Evolutionary conservation across 92 coral and sea anemone genomes (phyloP).

Genomic region (Phenganax marumi): DNA sequence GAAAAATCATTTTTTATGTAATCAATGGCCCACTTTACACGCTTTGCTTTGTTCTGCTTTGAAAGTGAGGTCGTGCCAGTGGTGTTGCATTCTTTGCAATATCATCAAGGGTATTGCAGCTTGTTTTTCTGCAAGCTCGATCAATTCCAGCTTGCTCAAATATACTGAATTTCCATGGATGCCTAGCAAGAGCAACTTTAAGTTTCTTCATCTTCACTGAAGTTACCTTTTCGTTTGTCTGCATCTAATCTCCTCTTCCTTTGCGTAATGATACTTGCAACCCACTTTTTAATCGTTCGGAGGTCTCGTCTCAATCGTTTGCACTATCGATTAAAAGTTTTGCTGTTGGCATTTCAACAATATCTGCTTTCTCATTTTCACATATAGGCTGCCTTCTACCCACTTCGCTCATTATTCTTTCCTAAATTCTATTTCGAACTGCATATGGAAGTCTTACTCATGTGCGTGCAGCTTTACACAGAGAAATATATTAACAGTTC

Average conservation of each 20-base stretch:
- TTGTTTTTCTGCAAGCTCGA: background rate
- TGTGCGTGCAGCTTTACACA: no score
- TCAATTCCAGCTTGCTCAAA: constrained; percentile 7
- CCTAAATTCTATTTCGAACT: background rate
- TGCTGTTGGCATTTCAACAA: background rate
- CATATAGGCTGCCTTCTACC: constrained; percentile 7
- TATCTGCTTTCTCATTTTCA: constrained; percentile 3
- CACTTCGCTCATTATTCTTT: background rate
- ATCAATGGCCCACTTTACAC: no score
- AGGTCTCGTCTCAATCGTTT: background rate
- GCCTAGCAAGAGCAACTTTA: background rate
- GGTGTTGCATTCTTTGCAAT: no score
- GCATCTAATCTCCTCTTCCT: background rate
- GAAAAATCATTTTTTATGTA: no score
- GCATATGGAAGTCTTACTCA: no score
- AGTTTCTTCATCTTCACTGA: background rate
- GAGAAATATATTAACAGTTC: no score
- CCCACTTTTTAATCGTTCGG: background rate
- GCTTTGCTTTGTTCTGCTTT: no score
- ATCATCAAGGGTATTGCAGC: no score
- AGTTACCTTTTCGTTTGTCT: background rate
- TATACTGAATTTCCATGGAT: background rate
- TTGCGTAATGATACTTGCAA: background rate
- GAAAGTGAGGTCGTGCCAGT: no score
- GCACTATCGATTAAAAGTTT: background rate